Conservation (phyloP, 2,797 vertebrate species). For the Channallabes apus region DNA sequence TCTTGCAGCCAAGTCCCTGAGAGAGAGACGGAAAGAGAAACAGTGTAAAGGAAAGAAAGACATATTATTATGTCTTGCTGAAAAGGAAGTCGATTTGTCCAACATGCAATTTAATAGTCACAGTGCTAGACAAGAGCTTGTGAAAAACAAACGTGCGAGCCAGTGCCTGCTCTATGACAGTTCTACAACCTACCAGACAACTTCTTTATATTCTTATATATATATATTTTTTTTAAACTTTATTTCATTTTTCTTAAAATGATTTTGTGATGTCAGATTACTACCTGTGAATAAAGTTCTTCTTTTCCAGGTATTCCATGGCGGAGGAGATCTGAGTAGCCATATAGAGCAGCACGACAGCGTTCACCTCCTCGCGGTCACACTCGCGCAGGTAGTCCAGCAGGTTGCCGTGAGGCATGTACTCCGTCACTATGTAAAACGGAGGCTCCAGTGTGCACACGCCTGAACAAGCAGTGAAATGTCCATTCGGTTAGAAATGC, state of each 20-base stretch:
- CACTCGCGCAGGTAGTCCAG: conserved; percentile 96
- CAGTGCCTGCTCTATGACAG: not conserved
- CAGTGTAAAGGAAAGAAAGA: not conserved
- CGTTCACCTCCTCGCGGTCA: conserved; percentile 92
- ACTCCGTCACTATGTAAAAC: conserved; percentile 98
- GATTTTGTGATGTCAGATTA: conserved; percentile 6
- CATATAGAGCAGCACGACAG: conserved; percentile 97
- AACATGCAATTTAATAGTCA: conserved; percentile 9
- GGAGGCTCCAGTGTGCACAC: conserved; percentile 98
- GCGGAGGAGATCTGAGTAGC: conserved; percentile 99
- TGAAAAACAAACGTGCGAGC: not conserved
- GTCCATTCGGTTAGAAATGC: not conserved
- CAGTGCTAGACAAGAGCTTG: not conserved
- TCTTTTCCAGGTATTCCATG: conserved; percentile 98
- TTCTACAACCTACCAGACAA: not conserved
- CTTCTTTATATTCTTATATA: not conserved
- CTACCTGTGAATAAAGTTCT: conserved; percentile 98
- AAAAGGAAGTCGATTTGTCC: not conserved
- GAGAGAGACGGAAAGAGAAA: not conserved
- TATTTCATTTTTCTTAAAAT: not conserved
- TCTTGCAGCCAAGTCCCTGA: conserved; percentile 93
- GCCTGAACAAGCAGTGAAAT: conserved; percentile 69
- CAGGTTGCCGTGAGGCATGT: conserved; percentile 97
- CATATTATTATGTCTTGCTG: not conserved
- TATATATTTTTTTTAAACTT: not conserved